phyloP scores from a whole-genome alignment of 2,113 vertebrate species.

The Perca schrenkii region DNA sequence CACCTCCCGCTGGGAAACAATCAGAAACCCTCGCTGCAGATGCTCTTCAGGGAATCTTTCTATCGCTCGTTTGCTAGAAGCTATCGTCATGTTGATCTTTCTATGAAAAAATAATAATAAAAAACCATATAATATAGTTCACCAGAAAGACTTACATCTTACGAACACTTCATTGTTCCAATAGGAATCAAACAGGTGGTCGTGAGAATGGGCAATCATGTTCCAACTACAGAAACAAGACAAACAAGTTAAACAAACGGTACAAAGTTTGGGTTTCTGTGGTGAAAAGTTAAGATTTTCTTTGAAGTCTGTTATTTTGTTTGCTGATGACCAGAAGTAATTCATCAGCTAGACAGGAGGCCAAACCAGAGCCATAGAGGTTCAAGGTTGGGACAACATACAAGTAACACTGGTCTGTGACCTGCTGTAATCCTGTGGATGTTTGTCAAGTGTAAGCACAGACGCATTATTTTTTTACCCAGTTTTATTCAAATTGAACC shows the following conservation, averaged over 20 bases:
- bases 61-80: not conserved
- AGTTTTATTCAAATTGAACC: not conserved
- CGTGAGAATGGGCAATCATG: not conserved
- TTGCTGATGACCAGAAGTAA: slow-evolving; percentile 16
- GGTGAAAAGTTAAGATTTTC: not conserved
- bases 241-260: not conserved
- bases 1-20: slow-evolving; percentile 39
- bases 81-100: not conserved
- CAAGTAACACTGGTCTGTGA: not conserved
- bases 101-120: not conserved
- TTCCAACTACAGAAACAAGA: not conserved
- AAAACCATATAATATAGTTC: not conserved
- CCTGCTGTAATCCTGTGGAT: not conserved
- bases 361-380: slow-evolving; percentile 3
- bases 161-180: not conserved
- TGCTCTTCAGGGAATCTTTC: not conserved
- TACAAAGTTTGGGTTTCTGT: not conserved
- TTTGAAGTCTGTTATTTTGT: slow-evolving; percentile 31
- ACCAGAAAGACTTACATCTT: not conserved
- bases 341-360: slow-evolving; percentile 31
- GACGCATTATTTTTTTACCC: not conserved
- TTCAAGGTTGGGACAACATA: slow-evolving; percentile 38
- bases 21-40: slow-evolving; percentile 6
- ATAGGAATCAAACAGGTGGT: not conserved
- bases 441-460: not conserved